Percentiles rank a stretch among this genome's conserved stretches.
These are phyloP conservation scores for Brachyrhaphis roseni DNA, from an alignment of 2,797 vertebrate species.

Conservation along the genomic window DNA sequence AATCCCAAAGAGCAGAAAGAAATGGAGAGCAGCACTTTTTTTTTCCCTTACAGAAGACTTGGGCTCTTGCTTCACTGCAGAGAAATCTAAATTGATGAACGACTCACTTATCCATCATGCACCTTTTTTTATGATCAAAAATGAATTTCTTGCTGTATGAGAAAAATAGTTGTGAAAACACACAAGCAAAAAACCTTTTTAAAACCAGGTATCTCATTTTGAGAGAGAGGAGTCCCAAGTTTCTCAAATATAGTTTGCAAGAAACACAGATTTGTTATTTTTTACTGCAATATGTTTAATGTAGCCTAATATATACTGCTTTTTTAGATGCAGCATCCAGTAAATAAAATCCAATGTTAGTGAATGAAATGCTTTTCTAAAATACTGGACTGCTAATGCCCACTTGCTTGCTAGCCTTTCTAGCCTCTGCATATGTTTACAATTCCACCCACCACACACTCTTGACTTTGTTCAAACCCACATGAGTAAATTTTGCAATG, in stretches of 20 bases:
- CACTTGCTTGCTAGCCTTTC: conserved; percentile 2
- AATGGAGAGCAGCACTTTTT: not conserved
- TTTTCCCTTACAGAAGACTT: not conserved
- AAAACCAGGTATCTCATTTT: not conserved
- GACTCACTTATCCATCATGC: not conserved
- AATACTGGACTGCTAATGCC: not conserved
- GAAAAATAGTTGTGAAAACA: not conserved
- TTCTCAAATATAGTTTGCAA: not conserved
- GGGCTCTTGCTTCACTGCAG: not conserved
- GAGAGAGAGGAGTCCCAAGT: not conserved
- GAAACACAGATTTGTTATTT: not conserved
- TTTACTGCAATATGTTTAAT: not conserved
- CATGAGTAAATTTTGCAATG: not conserved
- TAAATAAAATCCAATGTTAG: not conserved
- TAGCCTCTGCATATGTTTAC: conserved; percentile 1
- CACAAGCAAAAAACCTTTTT: not conserved
- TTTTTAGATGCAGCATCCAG: not conserved
- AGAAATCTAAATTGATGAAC: not conserved
- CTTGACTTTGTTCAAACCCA: conserved; percentile 6
- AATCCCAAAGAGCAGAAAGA: not conserved
- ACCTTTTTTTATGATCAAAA: not conserved
- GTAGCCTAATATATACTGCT: not conserved
- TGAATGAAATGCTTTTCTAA: not conserved
- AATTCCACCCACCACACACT: not conserved
- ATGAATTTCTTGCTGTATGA: not conserved